Base-by-base conservation (phyloP, 2,113 vertebrate genomes). In the Stegastes partitus region DNA sequence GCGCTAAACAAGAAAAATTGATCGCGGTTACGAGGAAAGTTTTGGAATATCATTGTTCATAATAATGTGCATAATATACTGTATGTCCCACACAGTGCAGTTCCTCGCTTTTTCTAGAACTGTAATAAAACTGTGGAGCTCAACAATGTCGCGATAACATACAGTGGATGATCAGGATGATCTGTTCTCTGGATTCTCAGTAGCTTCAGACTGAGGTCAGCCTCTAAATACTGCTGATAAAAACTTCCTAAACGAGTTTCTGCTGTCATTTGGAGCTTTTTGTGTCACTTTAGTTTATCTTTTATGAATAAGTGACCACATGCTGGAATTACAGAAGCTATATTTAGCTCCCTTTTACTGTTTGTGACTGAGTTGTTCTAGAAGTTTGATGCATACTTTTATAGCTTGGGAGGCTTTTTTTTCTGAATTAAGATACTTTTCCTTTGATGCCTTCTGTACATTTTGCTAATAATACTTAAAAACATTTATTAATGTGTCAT, bases 1-100 rank as follows among this genome's bases (percentile, higher is more conserved):
- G 44, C 16, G 76, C 82, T 81, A 80, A 91, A 70, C 79, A 85
- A 88, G 83, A 86, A 77, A 81, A 85, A 88, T 77, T 64, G 69
- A 91, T 90, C 61, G 66, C 39, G 25, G 28, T 78, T 59, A 77
- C 59, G 63, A 74, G 53, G 54, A 57, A 69, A 86, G 56, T 90
- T 92, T 77, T 26, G 22, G 26, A 74, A 71, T 73, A 47, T 83
- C 67, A 82, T 79, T 74, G 62, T 70, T 82, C 59, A 84, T 71
- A 55, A 50, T 82, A 74, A 84, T 79, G 53, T 56, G 62, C 62
- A 84, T 77, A 54, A 86, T 68, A 37, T 57, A 53, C 51, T 50
- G 22, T n/a, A 47, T 11, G 37, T 54, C 18, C 23, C 18, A 61
- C 19, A 19, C 19, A 61, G 39, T 47, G 3, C 22, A 63, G 58